phyloP scores from a whole-genome alignment of 2,113 vertebrate genomes.

The Mesocricetus auratus region DNA sequence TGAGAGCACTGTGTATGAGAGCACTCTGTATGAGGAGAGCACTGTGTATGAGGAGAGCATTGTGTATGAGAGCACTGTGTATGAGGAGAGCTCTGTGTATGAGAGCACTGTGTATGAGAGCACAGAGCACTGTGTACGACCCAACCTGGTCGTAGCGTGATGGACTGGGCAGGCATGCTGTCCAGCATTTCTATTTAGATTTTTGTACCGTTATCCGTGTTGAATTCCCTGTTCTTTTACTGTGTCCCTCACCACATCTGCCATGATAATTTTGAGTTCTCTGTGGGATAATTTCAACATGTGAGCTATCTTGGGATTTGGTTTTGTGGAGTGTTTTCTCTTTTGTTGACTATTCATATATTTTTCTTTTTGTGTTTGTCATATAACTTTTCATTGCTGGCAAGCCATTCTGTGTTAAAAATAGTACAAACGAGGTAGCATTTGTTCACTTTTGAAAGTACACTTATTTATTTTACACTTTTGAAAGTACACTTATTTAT shows the following conservation, averaged over 20 bases:
- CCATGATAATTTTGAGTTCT: background rate
- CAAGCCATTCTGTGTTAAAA: background rate
- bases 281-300: background rate
- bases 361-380: background rate
- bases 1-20: too few relatives aligned
- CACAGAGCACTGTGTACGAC: too few relatives aligned
- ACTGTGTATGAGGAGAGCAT: too few relatives aligned
- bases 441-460: background rate
- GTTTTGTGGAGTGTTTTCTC: constrained; percentile 3
- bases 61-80: too few relatives aligned
- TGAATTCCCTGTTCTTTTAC: background rate
- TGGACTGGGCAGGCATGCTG: background rate
- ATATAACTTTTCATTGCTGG: background rate
- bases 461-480: background rate
- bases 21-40: too few relatives aligned
- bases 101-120: too few relatives aligned
- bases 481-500: background rate
- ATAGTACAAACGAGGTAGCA: constrained; percentile 2
- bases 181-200: background rate
- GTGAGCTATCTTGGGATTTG: background rate
- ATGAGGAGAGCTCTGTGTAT: too few relatives aligned
- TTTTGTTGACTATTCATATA: background rate
- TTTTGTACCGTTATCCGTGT: background rate
- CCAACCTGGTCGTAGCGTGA: too few relatives aligned
- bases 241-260: background rate